Base-by-base conservation (phyloP, 2,113 vertebrate species). In the Amphiprion percula region DNA sequence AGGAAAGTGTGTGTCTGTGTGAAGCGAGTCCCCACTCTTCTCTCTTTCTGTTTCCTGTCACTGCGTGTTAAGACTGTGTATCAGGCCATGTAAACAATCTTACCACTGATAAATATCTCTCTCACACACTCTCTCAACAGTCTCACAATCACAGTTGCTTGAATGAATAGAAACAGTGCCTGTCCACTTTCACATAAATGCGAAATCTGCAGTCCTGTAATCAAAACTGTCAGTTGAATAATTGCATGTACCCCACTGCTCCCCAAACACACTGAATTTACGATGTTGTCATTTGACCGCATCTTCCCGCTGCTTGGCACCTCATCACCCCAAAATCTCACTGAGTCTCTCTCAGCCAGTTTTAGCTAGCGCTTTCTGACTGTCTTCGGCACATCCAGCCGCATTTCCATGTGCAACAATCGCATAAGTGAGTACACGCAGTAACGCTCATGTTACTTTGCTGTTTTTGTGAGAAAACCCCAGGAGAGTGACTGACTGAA, bases 391-490 rank as follows among this genome's bases (percentile, higher is more conserved):
- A 59, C 54, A 50, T 63, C 30, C 66, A 58, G 52, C 37, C 56
- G 55, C 75, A 65, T 78, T 76, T 61, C n/a, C 56, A 64, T 68
- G 55, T 49, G 60, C 77, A 69, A 49, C 61, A 71, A 65, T 73
- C 68, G 46, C 65, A 82, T 77, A 37, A 82, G 4, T 33, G 26
- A 64, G 3, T 23, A 68, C 37, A 39, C n/a, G 47, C 46, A 52
- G 7, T 41, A 50, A 63, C 52, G 53, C n/a, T 12, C 30, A 53
- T 11, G 33, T 50, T 53, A 23, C 23, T 46, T 23, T 10, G 23
- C 21, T 49, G 52, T 7, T 46, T n/a, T 44, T 79, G 16, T 10
- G 17, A 60, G 21, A 53, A 62, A 64, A 4, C 16, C n/a, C 21
- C 39, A 11, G 2, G 28, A 63, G 21, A 68, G 28, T 21, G 41